Conservation (phyloP, 1,140 invertebrate species). For the Orchestia grillus region DNA sequence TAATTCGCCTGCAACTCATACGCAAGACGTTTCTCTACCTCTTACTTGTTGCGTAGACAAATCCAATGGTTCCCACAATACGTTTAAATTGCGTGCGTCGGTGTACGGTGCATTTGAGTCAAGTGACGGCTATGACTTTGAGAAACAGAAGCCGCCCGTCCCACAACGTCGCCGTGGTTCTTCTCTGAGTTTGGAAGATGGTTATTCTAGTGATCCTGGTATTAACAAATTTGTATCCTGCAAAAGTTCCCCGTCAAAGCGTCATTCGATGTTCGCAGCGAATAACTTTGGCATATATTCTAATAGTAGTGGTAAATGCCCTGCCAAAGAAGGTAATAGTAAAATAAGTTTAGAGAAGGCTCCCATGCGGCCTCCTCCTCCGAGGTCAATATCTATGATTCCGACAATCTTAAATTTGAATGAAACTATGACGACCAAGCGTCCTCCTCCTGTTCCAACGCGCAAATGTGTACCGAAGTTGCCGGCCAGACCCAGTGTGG, state of each 20-base stretch:
- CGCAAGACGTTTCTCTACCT: constrained; percentile 39
- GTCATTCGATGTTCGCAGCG: constrained; percentile 19
- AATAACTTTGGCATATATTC: neutral
- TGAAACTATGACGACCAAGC: neutral
- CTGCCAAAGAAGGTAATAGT: neutral
- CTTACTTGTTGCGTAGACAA: constrained; percentile 29
- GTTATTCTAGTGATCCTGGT: constrained; percentile 66
- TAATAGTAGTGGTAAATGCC: neutral
- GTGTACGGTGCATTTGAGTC: constrained; percentile 28
- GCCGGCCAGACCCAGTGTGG: neutral
- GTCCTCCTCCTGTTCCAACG: constrained; percentile 38
- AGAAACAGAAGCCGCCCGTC: constrained; percentile 64
- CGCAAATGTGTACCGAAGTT: neutral
- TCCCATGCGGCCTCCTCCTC: constrained; percentile 22
- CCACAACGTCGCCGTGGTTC: constrained; percentile 55
- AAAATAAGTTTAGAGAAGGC: neutral
- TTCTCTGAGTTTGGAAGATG: constrained; percentile 58
- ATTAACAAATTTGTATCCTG: neutral
- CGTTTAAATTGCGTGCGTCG: constrained; percentile 38
- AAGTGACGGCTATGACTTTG: constrained; percentile 24
- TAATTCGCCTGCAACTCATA: constrained; percentile 21
- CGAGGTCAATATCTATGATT: neutral
- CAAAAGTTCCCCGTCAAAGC: neutral
- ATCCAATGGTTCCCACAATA: constrained; percentile 7
- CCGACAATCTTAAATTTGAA: neutral